phyloP scores from a whole-genome alignment of 2,888 invertebrate genomes.

The Drosophila anomelani region DNA sequence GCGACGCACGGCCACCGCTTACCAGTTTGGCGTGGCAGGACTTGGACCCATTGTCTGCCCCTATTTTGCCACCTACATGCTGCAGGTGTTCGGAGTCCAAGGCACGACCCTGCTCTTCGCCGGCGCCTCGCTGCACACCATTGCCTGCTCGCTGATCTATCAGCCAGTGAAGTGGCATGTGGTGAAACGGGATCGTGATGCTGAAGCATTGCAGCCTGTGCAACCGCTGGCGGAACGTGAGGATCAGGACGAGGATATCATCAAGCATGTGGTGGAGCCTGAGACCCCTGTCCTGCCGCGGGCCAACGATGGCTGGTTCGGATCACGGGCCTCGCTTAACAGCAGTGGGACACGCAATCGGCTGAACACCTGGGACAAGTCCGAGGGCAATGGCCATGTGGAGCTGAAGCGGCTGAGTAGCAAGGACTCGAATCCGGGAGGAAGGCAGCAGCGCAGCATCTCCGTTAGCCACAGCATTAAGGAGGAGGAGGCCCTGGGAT shows the following conservation, averaged over 20 bases:
- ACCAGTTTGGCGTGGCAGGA: conserved; percentile 90
- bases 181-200: conserved; percentile 84
- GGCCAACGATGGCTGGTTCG: conserved; percentile 83
- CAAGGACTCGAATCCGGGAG: conserved; percentile 45
- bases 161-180: conserved; percentile 92
- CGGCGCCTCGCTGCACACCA: conserved; percentile 88
- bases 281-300: conserved; percentile 88
- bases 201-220: conserved; percentile 60
- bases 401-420: conserved; percentile 77
- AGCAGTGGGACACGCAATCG: conserved; percentile 69
- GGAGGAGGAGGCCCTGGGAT: conserved; percentile 60
- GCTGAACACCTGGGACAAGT: conserved; percentile 67
- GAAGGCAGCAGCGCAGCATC: conserved; percentile 69
- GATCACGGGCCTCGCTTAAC: conserved; percentile 79
- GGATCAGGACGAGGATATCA: conserved; percentile 87
- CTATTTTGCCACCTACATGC: conserved; percentile 88
- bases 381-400: conserved; percentile 50
- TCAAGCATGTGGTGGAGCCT: conserved; percentile 88
- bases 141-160: conserved; percentile 88
- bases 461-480: conserved; percentile 78
- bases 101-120: conserved; percentile 89
- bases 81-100: conserved; percentile 87
- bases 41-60: conserved; percentile 91
- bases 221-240: conserved; percentile 64
- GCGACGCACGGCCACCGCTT: conserved; percentile 89